Evolutionary conservation across 2,888 invertebrate species (phyloP), one percentile per base, ranked within the genome.

Genomic region (Tridacna gigas): DNA sequence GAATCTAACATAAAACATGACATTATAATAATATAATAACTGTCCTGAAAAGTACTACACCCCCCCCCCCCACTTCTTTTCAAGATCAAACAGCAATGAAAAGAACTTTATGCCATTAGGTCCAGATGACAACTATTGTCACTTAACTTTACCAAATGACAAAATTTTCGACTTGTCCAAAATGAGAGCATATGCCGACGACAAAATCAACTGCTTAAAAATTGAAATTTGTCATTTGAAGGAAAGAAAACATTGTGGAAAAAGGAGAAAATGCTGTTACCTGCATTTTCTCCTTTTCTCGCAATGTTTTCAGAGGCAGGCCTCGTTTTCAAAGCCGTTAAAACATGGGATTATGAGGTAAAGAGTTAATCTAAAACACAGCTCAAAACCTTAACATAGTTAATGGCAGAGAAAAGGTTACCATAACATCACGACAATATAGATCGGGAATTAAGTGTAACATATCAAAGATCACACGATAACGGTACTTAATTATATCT

Each of bases 381-480:
- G 56, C 56, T 56, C 18, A 15, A 56, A 20, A 56, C 18, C 3
- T 5, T 20, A 56, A 1, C 15, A 56, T 15, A 15, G 56, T 56
- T 20, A 5, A 56, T 9, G 9, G 3, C 18, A 56, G 56, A 3
- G 56, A 5, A 56, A 56, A 20, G 56, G 56, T 56, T 56, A 56
- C 2, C 56, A 15, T 56, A 1, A 45, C 20, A 67, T 67, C 67
- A 20, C 45, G 67, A 20, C 67, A n/a, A 37, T 67, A 67, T 67
- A 45, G 67, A 67, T 67, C n/a, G 45, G 45, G 45, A 67, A 67
- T 67, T 45, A 67, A 67, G n/a, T 37, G 67, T 67, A 67, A n/a
- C 45, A n/a, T 67, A 67, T 28, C 67, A 45, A 11, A 67, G 67
- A 67, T 67, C 67, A 67, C 67, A 67, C 67, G n/a, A 45, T 45